These are phyloP conservation scores for Crotalus adamanteus DNA, from an alignment of 2,797 vertebrate species.

Conservation along the genomic window DNA sequence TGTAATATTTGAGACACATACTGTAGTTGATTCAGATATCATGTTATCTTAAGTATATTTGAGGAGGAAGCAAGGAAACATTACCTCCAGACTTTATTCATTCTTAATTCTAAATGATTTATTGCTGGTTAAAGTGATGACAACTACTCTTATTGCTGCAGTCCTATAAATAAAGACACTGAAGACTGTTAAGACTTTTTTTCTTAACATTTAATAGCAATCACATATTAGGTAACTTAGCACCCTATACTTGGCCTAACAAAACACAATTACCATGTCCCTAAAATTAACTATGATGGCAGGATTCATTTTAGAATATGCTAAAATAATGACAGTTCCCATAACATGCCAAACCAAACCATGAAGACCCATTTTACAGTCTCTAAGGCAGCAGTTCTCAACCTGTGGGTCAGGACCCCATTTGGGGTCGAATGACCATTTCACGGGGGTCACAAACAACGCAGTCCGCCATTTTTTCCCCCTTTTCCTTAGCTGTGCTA, in stretches of 20 bases:
- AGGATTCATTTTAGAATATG: background rate
- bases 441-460: too few species aligned
- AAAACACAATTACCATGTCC: background rate
- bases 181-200: background rate
- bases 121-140: background rate
- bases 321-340: background rate
- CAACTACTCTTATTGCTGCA: background rate
- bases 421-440: too few species aligned
- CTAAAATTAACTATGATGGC: background rate
- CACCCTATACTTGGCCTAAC: background rate
- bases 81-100: background rate
- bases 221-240: background rate
- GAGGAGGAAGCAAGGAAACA: background rate
- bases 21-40: background rate
- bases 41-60: background rate
- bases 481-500: too few species aligned
- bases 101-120: background rate
- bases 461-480: too few species aligned
- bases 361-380: background rate
- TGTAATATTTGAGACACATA: background rate
- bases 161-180: background rate
- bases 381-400: too few species aligned
- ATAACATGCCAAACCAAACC: background rate
- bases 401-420: too few species aligned
- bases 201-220: background rate